Evolutionary conservation across 2,888 invertebrate species (phyloP), one percentile per base, ranked within the genome.

Genomic region (Apocheima hispidaria): DNA sequence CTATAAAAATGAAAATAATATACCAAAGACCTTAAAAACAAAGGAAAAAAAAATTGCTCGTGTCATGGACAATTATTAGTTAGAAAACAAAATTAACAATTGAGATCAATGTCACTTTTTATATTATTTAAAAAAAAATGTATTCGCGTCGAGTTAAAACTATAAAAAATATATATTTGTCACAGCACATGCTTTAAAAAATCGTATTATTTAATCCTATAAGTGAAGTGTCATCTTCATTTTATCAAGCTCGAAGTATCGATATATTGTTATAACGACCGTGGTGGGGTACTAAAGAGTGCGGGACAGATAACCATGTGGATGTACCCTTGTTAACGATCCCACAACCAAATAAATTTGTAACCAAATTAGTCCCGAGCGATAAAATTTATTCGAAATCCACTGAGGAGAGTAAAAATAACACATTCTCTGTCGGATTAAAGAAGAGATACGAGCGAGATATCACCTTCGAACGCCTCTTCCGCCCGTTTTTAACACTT

Each of bases 381-480:
- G 92, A 92, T 92, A 92, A 92, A 92, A 92, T 92, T 92, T 92
- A 92, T 92, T 91, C 88, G 90, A 90, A 87, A 91, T 90, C 88
- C 90, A 87, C 87, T 85, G 88, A 88, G 88, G 81, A 86, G 86
- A 92, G 91, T 91, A 92, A 91, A 92, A 92, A 92, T 92, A 92
- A 92, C 91, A 91, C 92, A 92, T 91, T 91, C 88, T 77, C 84
- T 88, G 90, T 90, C 91, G 90, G 91, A 91, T 92, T 91, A 91
- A 92, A 88, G 84, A 88, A 87, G 87, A 92, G 91, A 92, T 92
- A 92, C 87, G 91, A 87, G 78, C 86, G 71, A 90, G 90, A 91
- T 92, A 90, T 83, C 84, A 75, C 70, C 70, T 74, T 72, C 84
- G 83, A 81, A 85, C 87, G 87, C 83, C 83, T 88, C 89, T 89